Percentiles rank a stretch among this genome's conserved stretches.
Conservation (phyloP, 2,888 invertebrate species). For the Cantharis nigra region DNA sequence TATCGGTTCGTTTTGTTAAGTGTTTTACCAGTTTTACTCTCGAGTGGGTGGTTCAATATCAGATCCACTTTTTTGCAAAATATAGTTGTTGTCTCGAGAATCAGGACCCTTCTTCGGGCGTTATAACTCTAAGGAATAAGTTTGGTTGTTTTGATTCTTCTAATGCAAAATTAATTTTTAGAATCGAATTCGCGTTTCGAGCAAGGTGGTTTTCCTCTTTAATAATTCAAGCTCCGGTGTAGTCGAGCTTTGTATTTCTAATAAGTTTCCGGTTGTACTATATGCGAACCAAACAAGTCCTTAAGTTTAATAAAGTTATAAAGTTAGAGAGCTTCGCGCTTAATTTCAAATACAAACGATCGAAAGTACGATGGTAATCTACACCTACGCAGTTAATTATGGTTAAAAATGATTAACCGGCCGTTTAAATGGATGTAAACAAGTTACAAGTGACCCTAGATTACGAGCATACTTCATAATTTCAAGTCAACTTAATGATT, state of each 20-base stretch:
- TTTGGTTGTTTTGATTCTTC: neutral
- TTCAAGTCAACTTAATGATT: neutral
- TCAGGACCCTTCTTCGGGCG: neutral
- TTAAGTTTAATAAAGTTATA: neutral
- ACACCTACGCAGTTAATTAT: neutral
- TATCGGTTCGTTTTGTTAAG: conserved; percentile 36
- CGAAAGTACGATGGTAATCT: neutral
- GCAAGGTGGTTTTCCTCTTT: neutral
- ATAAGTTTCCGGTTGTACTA: neutral
- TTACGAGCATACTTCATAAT: neutral
- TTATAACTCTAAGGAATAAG: no score
- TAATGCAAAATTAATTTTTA: neutral
- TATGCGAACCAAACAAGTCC: neutral
- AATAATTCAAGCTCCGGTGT: neutral
- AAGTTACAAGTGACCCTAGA: neutral
- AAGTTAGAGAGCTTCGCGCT: neutral
- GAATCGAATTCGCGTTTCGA: neutral
- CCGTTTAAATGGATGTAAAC: neutral
- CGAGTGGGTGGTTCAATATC: conserved; percentile 35
- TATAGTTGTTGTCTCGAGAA: neutral
- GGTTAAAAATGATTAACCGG: neutral
- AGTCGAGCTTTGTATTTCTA: neutral
- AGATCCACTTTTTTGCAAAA: neutral
- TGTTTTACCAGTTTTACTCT: conserved; percentile 39
- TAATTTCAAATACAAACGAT: neutral